Conservation (phyloP, 2,888 invertebrate genomes). For the Incurvaria masculella region DNA sequence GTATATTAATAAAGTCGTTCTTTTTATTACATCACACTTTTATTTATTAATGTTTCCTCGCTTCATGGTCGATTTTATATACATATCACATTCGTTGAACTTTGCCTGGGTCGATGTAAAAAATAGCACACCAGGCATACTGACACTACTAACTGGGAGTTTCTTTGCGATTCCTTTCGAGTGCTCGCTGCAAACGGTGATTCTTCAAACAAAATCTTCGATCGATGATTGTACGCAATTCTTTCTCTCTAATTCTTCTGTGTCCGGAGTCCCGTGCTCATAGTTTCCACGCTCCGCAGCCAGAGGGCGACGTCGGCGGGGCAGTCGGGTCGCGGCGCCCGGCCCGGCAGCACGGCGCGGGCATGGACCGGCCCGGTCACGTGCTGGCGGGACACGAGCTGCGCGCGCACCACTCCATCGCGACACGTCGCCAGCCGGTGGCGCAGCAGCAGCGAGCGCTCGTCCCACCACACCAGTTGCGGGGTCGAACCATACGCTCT, state of each 20-base stretch:
- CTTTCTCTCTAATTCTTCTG: constrained; percentile 22
- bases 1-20: too few relatives aligned
- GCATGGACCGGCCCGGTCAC: constrained; percentile 27
- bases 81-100: too few relatives aligned
- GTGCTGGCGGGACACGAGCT: constrained; percentile 39
- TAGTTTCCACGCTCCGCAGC: constrained; percentile 32
- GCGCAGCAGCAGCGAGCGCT: constrained; percentile 77
- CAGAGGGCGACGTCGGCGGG: constrained; percentile 32
- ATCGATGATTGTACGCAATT: too few relatives aligned
- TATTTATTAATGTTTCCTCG: too few relatives aligned
- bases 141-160: too few relatives aligned
- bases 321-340: constrained; percentile 25
- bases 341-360: constrained; percentile 23
- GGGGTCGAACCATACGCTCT: constrained; percentile 19
- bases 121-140: too few relatives aligned
- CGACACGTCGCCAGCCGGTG: constrained; percentile 71
- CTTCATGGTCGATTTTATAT: too few relatives aligned
- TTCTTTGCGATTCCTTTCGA: too few relatives aligned
- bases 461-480: constrained; percentile 84
- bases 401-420: constrained; percentile 67
- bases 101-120: too few relatives aligned
- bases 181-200: too few relatives aligned
- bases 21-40: too few relatives aligned
- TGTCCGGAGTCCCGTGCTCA: constrained; percentile 22
- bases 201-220: too few relatives aligned